Base-by-base conservation (phyloP, 2,888 invertebrate genomes). In the Drosophila gaucha region DNA sequence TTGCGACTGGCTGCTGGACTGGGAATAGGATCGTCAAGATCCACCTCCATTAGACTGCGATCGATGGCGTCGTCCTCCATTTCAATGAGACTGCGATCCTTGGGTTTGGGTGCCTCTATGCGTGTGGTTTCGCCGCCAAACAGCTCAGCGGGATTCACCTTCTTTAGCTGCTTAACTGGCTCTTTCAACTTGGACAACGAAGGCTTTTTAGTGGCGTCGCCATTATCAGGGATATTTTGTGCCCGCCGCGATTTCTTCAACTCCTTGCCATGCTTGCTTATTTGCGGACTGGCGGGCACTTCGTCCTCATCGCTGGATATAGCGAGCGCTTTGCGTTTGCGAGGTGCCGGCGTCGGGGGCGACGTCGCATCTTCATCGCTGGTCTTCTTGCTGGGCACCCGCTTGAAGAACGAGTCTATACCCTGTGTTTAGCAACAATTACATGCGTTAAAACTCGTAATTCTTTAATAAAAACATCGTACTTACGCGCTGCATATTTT, bases 41-140 rank as follows among this genome's bases (percentile, higher is more conserved):
- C 88, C 2, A 90, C 74, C 52, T 87, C 86, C 78, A 85, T 79
- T 1, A 89, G 74, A 35, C 89, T 88, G 9, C 79, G 64, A 62
- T 91, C 94, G 91, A 97, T 96, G 58, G 95, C 94, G 28, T 94
- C 94, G 59, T 89, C 88, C 18, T 80, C 82, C 94, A 80, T 94
- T 18, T 92, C 77, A 69, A 92, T 91, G 24, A 89, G 68, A 26
- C 85, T 88, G 47, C 86, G 77, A 16, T 86, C 74, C 41, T 86
- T 86, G 12, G 84, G 75, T 55, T 89, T 84, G 24, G 83, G 68
- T 89, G 92, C 88, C 52, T 93, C 93, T 6, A 93, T 91, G 68
- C 95, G 92, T 76, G 93, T 94, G 1, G 95, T 94, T 58, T 91
- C 93, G 39, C 91, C 93, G 8, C 94, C 94, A 92, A 96, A 95